Conservation (phyloP, 2,888 invertebrate species). For the Trissonchulus sp. region DNA sequence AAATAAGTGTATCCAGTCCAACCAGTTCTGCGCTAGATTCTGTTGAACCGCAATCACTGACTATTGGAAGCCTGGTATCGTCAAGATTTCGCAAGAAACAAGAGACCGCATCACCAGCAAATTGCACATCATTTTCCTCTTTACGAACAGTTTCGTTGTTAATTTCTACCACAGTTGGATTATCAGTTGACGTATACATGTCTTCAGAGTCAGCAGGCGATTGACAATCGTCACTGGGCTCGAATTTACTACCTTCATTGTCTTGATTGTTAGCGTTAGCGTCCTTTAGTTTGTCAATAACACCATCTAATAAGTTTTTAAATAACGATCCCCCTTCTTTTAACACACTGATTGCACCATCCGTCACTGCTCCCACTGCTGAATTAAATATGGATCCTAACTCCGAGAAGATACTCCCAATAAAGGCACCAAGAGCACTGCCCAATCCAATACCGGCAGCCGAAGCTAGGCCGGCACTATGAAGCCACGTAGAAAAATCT, state of each 20-base stretch:
- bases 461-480: background rate
- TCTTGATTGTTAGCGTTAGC: no score
- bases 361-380: background rate
- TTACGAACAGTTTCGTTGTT: no score
- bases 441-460: background rate
- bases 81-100: background rate
- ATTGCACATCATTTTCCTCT: background rate
- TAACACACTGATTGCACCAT: background rate
- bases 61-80: background rate
- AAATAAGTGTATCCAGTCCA: background rate
- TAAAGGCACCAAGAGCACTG: background rate
- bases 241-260: no score
- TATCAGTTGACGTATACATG: no score
- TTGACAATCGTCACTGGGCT: no score
- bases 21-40: background rate
- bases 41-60: background rate
- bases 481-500: background rate
- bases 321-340: background rate
- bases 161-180: no score
- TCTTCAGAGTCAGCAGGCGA: no score
- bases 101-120: background rate
- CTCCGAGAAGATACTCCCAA: background rate
- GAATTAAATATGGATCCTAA: background rate
- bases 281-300: no score
- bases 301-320: background rate